Evolutionary conservation across 2,797 vertebrate species (phyloP).

Genomic region (Peromyscus eremicus): DNA sequence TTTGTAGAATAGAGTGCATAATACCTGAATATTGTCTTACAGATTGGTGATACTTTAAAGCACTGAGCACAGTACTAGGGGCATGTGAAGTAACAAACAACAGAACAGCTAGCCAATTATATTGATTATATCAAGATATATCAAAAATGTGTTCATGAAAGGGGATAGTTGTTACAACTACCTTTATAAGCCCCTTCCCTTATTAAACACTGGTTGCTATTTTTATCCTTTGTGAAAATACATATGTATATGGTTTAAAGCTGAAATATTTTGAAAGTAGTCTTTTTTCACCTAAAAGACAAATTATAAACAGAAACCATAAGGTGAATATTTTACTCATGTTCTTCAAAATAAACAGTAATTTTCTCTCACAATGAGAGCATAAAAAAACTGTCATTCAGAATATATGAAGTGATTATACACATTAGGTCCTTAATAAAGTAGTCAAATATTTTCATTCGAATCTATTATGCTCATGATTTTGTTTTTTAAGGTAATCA

Average conservation of each 20-base stretch:
- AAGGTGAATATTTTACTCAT: not conserved
- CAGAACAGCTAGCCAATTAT: not conserved
- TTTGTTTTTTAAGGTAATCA: conserved; percentile 23
- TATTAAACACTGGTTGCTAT: not conserved
- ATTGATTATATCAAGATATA: not conserved
- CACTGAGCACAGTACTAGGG: not conserved
- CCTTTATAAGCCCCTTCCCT: not conserved
- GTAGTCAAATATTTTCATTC: conserved; percentile 43
- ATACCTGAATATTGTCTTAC: not conserved
- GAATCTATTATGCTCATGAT: conserved; percentile 22
- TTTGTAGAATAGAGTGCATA: not conserved
- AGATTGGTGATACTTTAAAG: not conserved
- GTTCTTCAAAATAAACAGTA: not conserved
- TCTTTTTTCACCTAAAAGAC: not conserved
- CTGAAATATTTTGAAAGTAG: conserved; percentile 59
- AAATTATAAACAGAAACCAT: conserved; percentile 5
- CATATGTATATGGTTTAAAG: conserved; percentile 14
- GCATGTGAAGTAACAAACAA: not conserved
- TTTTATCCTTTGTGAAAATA: conserved; percentile 34
- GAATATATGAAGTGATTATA: conserved; percentile 68
- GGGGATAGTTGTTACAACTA: not conserved
- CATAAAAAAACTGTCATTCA: conserved; percentile 55
- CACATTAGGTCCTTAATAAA: conserved; percentile 65
- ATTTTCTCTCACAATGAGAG: conserved; percentile 2
- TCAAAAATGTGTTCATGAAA: not conserved